A percentile compares a stretch with the other conserved stretches of the same genome.
Conservation (phyloP, 92 coral and sea anemone genomes). For the Blastomussa wellsi region DNA sequence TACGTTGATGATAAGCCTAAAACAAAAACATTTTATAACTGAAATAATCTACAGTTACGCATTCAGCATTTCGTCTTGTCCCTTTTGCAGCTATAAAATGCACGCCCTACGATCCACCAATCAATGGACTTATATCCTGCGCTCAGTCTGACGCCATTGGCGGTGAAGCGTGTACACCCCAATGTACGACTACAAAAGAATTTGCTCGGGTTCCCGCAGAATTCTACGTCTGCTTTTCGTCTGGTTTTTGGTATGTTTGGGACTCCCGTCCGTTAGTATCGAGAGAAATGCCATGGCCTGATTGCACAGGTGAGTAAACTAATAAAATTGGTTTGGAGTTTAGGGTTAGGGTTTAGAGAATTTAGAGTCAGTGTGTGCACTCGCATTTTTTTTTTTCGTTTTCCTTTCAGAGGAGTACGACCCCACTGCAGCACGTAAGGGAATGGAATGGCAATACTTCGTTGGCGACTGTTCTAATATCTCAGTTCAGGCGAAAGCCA, state of each 20-base stretch:
- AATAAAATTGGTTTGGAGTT: too few relatives aligned
- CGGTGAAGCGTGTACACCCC: slow-evolving; percentile 61
- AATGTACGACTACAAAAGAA: slow-evolving; percentile 68
- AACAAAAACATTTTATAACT: too few relatives aligned
- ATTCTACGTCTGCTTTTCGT: slow-evolving; percentile 63
- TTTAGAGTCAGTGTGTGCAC: not conserved
- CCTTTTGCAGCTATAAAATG: slow-evolving; percentile 60
- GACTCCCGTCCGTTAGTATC: slow-evolving; percentile 42
- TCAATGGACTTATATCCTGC: slow-evolving; percentile 74
- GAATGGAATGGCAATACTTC: slow-evolving; percentile 93
- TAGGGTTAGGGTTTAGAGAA: too few relatives aligned
- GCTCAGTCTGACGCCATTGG: slow-evolving; percentile 15
- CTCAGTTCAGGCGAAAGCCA: slow-evolving; percentile 74
- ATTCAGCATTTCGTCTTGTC: not conserved
- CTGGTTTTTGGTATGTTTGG: slow-evolving; percentile 65
- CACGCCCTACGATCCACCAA: slow-evolving; percentile 81
- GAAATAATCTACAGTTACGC: too few relatives aligned
- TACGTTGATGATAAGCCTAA: too few relatives aligned
- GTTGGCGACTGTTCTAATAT: slow-evolving; percentile 86
- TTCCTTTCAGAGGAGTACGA: slow-evolving; percentile 57
- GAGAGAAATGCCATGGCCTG: slow-evolving; percentile 93
- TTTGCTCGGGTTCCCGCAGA: slow-evolving; percentile 81
- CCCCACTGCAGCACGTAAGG: slow-evolving; percentile 81
- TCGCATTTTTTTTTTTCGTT: not conserved
- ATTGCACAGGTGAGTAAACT: slow-evolving; percentile 76